Percentiles rank a stretch among this genome's conserved stretches.
These are phyloP conservation scores for Anthoscopus minutus DNA, from an alignment of 2,113 vertebrate genomes.

Conservation along the genomic window DNA sequence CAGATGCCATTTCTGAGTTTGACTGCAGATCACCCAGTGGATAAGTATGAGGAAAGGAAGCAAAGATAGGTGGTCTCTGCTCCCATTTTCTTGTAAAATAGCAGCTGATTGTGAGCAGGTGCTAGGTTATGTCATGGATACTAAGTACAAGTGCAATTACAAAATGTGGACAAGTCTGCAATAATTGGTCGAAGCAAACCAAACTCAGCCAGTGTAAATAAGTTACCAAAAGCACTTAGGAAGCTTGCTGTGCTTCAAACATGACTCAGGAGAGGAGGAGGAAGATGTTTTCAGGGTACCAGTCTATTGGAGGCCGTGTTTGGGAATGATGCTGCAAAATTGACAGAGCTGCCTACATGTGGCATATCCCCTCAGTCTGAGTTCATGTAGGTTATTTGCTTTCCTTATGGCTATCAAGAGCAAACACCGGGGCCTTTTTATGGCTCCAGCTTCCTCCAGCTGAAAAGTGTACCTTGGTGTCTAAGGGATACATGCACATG, in stretches of 20 bases:
- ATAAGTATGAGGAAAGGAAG: background rate
- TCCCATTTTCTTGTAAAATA: background rate
- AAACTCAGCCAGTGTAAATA: background rate
- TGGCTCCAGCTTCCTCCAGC: background rate
- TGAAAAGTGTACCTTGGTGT: background rate
- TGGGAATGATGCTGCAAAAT: background rate
- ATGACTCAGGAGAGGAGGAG: background rate
- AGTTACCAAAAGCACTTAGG: background rate
- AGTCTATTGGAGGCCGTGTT: background rate
- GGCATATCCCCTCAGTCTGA: background rate
- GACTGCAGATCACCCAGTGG: background rate
- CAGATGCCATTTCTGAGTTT: background rate
- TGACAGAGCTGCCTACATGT: background rate
- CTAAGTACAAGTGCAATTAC: background rate
- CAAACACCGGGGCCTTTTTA: background rate
- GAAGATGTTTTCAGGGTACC: background rate
- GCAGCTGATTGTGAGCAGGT: background rate
- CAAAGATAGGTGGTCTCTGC: background rate
- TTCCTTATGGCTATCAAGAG: fast-evolving
- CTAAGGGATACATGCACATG: fast-evolving
- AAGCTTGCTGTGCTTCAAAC: background rate
- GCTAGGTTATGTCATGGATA: background rate
- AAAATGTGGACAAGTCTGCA: background rate
- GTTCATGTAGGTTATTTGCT: background rate
- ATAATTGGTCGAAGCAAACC: background rate